Evolutionary conservation across 2,113 vertebrate species (phyloP), one percentile per base, ranked within the genome.

Genomic region (Poeciliopsis occidentalis): DNA sequence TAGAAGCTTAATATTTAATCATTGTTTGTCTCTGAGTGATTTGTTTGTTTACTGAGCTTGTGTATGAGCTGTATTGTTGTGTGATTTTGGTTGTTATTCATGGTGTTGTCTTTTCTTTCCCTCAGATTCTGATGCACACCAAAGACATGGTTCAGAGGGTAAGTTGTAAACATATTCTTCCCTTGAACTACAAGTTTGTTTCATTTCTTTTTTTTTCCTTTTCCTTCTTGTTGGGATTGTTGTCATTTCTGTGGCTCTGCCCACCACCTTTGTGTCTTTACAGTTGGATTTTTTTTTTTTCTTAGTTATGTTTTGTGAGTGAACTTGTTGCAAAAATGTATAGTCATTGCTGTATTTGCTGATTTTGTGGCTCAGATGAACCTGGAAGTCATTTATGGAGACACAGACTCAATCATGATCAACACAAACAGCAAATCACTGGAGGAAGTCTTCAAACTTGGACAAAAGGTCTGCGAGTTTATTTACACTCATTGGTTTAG

Each of bases 321-420:
- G 19, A 22, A 54, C 8, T 54, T 54, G 51, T 22, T 51, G 15
- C 17, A 22, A 22, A 15, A 5, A 51, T 51, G 17, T 51, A 6
- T 57, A 10, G 24, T 11, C 8, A 4, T 4, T 67, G 6, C 7
- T 2, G 5, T 64, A 71, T 7, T 12, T 11, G 5, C 11, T 67
- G 2, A 27, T 19, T 1, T 6, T 69, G 31, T 71, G 31, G 78
- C 51, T 85, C 91, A 99, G 98, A 99, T 99, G 97, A 99, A 98
- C 88, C 95, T 99, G 76, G 98, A 99, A 85, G 98, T 99, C 73
- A 99, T 99, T 91, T 99, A 99, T 69, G 98, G 98, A 81, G 98
- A 99, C 87, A 99, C 98, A 0, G 98, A 99, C 93, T 99, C 98
- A 78, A 99, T 99, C 85, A 99, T 99, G 98, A 99, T 99, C 89